phyloP scores from a whole-genome alignment of 2,113 vertebrate genomes.

The Tychaedon coryphoeus region DNA sequence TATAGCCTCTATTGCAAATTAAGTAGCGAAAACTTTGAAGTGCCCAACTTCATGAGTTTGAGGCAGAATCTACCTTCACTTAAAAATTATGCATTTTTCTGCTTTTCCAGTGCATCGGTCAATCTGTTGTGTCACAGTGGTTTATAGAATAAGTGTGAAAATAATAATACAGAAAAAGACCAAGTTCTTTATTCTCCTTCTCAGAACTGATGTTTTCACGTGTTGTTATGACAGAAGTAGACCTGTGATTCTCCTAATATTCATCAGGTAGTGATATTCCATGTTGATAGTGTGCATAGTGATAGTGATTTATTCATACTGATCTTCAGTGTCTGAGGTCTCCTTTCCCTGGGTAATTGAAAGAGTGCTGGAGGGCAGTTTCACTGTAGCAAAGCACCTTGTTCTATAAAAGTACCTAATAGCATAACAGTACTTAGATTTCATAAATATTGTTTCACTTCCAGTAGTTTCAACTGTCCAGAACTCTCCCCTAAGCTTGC shows the following conservation, averaged over 20 bases:
- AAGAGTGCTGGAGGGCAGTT: neutral
- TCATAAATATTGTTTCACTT: neutral
- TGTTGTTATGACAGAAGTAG: neutral
- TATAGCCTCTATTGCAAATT: neutral
- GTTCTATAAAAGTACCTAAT: neutral
- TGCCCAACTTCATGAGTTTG: no score
- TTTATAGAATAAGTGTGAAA: neutral
- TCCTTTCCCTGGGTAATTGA: neutral
- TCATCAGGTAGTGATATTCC: neutral
- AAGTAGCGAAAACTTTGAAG: neutral
- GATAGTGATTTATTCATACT: neutral
- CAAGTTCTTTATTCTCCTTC: neutral
- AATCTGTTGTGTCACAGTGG: neutral
- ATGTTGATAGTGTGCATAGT: neutral
- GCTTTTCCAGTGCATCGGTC: neutral
- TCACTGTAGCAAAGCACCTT: neutral
- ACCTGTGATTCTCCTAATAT: neutral
- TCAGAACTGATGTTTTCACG: neutral
- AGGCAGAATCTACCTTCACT: neutral
- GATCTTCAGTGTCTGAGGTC: neutral
- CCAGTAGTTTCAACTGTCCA: accelerated
- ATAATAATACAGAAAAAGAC: neutral
- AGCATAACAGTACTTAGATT: neutral
- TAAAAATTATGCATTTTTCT: neutral
- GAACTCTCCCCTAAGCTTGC: neutral